Base-by-base conservation (phyloP, 2,797 vertebrate genomes). In the Odontamblyopus lacepedii region DNA sequence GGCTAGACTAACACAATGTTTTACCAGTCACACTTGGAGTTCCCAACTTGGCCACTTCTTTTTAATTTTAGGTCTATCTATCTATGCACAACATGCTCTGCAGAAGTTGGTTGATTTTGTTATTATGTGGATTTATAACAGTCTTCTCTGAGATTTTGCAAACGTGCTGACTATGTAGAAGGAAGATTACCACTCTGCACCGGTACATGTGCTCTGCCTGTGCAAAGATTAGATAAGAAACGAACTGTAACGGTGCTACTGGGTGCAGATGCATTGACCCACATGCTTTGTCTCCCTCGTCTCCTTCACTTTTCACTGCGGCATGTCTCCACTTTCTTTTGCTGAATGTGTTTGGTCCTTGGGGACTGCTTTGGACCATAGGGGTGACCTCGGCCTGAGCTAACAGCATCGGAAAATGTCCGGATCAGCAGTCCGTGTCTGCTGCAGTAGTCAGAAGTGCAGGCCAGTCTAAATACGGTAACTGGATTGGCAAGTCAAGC, bases 321-420 rank as follows among this genome's bases (percentile, higher is more conserved):
- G 87, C 74, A 77, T 30, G 72, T 63, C 44, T 62, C 67, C 63
- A 70, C 71, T 79, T 73, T 75, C 76, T 81, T 78, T 66, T 71
- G 79, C 88, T 87, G 86, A 86, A 85, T 87, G 51, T 48, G 77
- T 82, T 76, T 72, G 80, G 83, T 88, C 85, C 85, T 70, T 72
- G 29, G 69, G 74, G 84, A 71, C 68, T 73, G 51, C 65, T 78
- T 51, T 69, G 79, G 67, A 74, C 62, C 61, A 48, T 82, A 83
- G 90, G 90, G 91, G 91, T 93, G 91, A 93, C 88, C 89, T 78
- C 74, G 57, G 83, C 71, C 80, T 0, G 63, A 78, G 80, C 62
- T 63, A 41, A 35, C 38, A 26, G 62, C 62, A 44, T 23, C 80
- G 77, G 84, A 79, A 91, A 92, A 88, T 82, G 86, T 75, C 51